Base-by-base conservation (phyloP, 2,797 vertebrate species). In the Trachurus trachurus region DNA sequence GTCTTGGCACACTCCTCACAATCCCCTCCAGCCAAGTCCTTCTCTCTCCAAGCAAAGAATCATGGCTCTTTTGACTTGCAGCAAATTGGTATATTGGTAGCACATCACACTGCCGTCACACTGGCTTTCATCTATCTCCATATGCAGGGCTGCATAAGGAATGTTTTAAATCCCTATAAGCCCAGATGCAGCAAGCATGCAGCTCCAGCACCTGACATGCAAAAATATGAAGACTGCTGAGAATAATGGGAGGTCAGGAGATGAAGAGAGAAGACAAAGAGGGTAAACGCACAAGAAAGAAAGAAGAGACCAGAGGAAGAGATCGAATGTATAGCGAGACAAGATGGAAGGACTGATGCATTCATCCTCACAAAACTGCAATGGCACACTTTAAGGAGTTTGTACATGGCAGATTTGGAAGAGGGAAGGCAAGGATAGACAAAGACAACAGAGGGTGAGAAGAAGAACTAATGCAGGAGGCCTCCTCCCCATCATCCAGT, bases 21-120 rank as follows among this genome's bases (percentile, higher is more conserved):
- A n/a, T 57, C 66, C 65, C 61, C 26, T 66, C 56, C 4, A 42
- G 49, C 69, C 47, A 54, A 72, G 49, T 67, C 40, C 42, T 66
- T 79, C 10, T 17, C 72, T 64, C 62, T 52, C 54, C 26, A 37
- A 64, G 53, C 16, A 58, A 80, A 50, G 78, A 74, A 83, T 85
- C 80, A 66, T 47, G 77, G 42, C 66, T 82, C 83, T 64, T 82
- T 75, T 82, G 78, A 85, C 78, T 79, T 73, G 76, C 42, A 83
- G 80, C 80, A 86, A 83, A 86, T 86, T 76, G 71, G 59, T 66
- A 76, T 72, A 84, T 84, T 78, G 75, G 79, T 81, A 74, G 76
- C 63, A 42, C 64, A 73, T 82, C 78, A 83, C 47, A 31, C 66
- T 64, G 76, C 82, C 26, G 72, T 87, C 74, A 87, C 84, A 79